Percentiles rank a stretch among this genome's conserved stretches.
phyloP scores from a whole-genome alignment of 2,888 invertebrate genomes.

The Lasioglossum oenotherae region DNA sequence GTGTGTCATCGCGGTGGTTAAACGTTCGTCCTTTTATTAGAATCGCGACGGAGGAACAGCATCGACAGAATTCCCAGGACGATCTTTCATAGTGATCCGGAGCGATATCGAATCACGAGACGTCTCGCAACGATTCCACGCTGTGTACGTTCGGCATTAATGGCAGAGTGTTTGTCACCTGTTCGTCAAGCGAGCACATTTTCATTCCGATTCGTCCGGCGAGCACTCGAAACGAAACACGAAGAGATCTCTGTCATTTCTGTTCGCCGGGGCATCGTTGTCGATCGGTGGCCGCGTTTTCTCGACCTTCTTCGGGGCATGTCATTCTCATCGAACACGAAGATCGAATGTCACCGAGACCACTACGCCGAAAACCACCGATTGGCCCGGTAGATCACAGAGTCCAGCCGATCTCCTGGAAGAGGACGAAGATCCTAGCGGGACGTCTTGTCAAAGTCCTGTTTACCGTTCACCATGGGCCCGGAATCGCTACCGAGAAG shows the following conservation, averaged over 20 bases:
- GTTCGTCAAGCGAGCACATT: constrained; percentile 31
- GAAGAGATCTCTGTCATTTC: constrained; percentile 37
- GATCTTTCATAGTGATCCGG: background rate
- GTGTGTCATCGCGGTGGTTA: background rate
- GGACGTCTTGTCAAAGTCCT: background rate
- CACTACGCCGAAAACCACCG: background rate
- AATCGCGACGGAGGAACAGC: background rate
- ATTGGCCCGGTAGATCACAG: background rate
- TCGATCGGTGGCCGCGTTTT: constrained; percentile 34
- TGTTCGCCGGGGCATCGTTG: constrained; percentile 22
- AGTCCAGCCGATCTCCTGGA: background rate
- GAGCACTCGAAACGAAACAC: background rate
- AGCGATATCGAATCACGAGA: background rate
- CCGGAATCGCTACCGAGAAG: background rate
- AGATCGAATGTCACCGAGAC: background rate
- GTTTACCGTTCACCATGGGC: constrained; percentile 47
- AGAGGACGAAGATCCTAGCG: background rate
- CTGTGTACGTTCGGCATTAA: background rate
- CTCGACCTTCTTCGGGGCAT: constrained; percentile 47
- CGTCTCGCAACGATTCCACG: background rate
- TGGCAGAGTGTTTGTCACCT: background rate
- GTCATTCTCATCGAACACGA: constrained; percentile 35
- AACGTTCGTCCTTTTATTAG: background rate
- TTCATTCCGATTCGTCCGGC: constrained; percentile 12
- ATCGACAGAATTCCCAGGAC: background rate